These are phyloP conservation scores for Megalopta genalis DNA, from an alignment of 1,140 invertebrate genomes.

Conservation along the genomic window DNA sequence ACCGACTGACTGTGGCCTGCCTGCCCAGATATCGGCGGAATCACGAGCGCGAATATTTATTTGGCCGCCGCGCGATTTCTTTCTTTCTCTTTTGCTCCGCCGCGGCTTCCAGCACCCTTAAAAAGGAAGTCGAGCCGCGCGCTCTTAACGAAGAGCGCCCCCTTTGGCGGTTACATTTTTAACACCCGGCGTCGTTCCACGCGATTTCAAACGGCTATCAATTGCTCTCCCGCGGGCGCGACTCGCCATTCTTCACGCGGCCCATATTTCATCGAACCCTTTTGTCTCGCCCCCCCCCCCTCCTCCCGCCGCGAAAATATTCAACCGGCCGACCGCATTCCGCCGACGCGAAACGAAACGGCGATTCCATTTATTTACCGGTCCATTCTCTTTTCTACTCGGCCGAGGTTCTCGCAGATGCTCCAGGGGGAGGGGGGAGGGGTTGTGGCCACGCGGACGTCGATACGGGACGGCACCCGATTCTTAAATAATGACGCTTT, in stretches of 20 bases:
- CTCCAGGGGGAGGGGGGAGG: no score
- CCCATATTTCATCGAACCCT: slow-evolving; percentile 6
- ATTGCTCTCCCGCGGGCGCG: not conserved
- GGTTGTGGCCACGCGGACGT: not conserved
- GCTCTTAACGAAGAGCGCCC: not conserved
- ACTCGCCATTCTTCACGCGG: not conserved
- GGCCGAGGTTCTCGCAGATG: not conserved
- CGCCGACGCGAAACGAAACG: no score
- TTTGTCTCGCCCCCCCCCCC: not conserved
- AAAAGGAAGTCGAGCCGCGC: not conserved
- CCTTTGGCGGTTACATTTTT: slow-evolving; percentile 1
- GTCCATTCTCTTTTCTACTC: not conserved
- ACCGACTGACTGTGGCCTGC: no score
- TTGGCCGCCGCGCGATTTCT: no score
- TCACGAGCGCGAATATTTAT: no score
- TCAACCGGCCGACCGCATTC: not conserved
- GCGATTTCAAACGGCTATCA: not conserved
- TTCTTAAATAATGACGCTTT: slow-evolving; percentile 1
- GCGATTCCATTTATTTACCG: slow-evolving; percentile 3
- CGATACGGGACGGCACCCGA: not conserved
- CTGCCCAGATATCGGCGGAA: slow-evolving; percentile 9
- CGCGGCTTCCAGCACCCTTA: no score
- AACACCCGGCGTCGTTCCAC: not conserved
- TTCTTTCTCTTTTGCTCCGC: no score
- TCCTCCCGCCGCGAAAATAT: slow-evolving; percentile 1